These are phyloP conservation scores for Umimayanthus chanpuru DNA, from an alignment of 92 coral and sea anemone species.

Conservation along the genomic window DNA sequence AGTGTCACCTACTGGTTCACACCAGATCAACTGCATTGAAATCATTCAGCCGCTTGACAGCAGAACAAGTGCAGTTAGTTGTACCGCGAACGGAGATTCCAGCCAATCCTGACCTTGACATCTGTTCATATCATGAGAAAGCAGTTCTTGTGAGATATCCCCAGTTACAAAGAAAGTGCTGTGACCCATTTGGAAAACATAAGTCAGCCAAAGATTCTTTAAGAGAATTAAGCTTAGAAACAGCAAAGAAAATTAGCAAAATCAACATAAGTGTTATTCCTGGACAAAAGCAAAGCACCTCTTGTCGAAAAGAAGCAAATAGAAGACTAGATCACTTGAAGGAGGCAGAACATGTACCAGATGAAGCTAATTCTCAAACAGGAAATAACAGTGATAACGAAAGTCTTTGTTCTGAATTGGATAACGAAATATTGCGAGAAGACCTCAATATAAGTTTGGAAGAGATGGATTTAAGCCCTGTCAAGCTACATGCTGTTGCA, in stretches of 20 bases:
- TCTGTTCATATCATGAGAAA: conserved; percentile 55
- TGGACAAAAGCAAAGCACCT: conserved; percentile 50
- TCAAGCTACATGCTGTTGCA: background rate
- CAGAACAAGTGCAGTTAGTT: conserved; percentile 45
- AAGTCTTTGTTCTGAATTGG: too few species aligned
- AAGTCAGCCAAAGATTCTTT: conserved; percentile 50
- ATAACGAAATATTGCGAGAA: too few species aligned
- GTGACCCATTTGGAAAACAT: conserved; percentile 54
- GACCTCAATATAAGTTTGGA: too few species aligned
- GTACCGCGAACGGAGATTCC: conserved; percentile 51
- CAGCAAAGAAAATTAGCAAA: conserved; percentile 42
- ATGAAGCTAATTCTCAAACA: conserved; percentile 21
- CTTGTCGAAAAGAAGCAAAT: conserved; percentile 51
- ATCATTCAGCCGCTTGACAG: conserved; percentile 44
- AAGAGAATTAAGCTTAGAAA: conserved; percentile 45
- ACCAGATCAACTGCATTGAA: conserved; percentile 50
- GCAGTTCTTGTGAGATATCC: conserved; percentile 49
- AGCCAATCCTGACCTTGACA: conserved; percentile 47
- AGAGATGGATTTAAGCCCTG: too few species aligned
- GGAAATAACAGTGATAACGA: background rate
- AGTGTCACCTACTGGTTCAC: conserved; percentile 49
- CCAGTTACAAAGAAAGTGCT: conserved; percentile 53
- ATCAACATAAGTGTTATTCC: conserved; percentile 1
- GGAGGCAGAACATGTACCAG: background rate
- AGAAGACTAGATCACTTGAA: conserved; percentile 8